Conservation (phyloP, 2,888 invertebrate genomes). For the Maniola hyperantus region DNA sequence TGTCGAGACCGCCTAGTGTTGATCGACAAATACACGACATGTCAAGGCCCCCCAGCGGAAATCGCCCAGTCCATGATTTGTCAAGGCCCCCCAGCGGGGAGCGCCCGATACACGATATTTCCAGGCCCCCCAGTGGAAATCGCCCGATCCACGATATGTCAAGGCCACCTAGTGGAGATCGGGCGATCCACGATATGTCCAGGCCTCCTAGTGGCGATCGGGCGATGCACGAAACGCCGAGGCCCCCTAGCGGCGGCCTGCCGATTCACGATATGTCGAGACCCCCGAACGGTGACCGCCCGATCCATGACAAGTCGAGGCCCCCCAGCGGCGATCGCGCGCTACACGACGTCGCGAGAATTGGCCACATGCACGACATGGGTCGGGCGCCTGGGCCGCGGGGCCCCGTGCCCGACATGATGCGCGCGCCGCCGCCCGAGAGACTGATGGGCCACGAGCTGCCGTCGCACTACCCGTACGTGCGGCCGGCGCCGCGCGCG, state of each 20-base stretch:
- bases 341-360: too few species aligned
- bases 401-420: constrained; percentile 36
- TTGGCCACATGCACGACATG: constrained; percentile 26
- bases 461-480: constrained; percentile 40
- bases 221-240: constrained; percentile 34
- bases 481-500: constrained; percentile 39
- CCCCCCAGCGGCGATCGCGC: constrained; percentile 26
- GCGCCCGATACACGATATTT: constrained; percentile 28
- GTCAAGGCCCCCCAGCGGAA: constrained; percentile 20
- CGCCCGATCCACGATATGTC: constrained; percentile 27
- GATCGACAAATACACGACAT: constrained; percentile 27
- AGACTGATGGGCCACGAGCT: constrained; percentile 38
- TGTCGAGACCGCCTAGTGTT: constrained; percentile 29
- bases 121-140: constrained; percentile 30
- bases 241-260: constrained; percentile 25
- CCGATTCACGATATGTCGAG: constrained; percentile 21
- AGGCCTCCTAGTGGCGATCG: constrained; percentile 31
- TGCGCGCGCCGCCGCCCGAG: constrained; percentile 30
- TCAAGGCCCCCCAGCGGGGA: constrained; percentile 26
- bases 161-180: constrained; percentile 18
- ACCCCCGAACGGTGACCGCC: constrained; percentile 6
- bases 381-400: constrained; percentile 26
- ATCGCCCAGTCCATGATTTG: constrained; percentile 34
- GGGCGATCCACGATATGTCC: constrained; percentile 34
- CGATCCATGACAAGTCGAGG: constrained; percentile 21